phyloP scores from a whole-genome alignment of 2,113 vertebrate species.

The Ameiurus melas region DNA sequence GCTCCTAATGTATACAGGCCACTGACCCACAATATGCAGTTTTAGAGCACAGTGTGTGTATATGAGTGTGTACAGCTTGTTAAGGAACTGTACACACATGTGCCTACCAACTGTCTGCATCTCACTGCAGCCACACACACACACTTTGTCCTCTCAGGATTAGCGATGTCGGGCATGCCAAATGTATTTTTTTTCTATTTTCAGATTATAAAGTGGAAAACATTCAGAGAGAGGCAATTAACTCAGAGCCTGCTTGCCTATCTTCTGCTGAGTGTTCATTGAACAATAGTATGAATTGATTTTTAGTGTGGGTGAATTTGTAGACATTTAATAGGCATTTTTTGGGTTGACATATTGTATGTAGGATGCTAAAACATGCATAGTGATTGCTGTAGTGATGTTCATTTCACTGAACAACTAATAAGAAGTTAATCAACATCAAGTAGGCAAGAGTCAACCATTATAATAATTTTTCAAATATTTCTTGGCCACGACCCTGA shows the following conservation, averaged over 20 bases:
- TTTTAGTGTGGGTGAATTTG: slow-evolving; percentile 11
- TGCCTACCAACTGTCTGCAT: slow-evolving; percentile 72
- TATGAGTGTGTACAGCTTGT: slow-evolving; percentile 69
- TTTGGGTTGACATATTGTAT: neutral
- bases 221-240: slow-evolving; percentile 45
- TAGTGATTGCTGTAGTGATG: neutral
- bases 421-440: slow-evolving; percentile 2
- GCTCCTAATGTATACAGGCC: slow-evolving; percentile 78
- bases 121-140: slow-evolving; percentile 43
- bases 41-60: slow-evolving; percentile 65
- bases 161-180: slow-evolving; percentile 41
- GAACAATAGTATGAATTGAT: neutral
- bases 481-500: neutral
- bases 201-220: slow-evolving; percentile 45
- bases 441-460: neutral
- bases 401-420: neutral
- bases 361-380: neutral
- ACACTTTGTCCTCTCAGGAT: slow-evolving; percentile 45
- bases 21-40: slow-evolving; percentile 62
- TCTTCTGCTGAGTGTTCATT: slow-evolving; percentile 6
- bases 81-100: slow-evolving; percentile 67
- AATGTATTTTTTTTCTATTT: slow-evolving; percentile 49
- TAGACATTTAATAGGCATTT: neutral
- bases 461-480: neutral
- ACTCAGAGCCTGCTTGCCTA: slow-evolving; percentile 18